A percentile compares a stretch with the other conserved stretches of the same genome.
Evolutionary conservation across 2,888 invertebrate genomes (phyloP).

Genomic region (Drosophila ochracea): DNA sequence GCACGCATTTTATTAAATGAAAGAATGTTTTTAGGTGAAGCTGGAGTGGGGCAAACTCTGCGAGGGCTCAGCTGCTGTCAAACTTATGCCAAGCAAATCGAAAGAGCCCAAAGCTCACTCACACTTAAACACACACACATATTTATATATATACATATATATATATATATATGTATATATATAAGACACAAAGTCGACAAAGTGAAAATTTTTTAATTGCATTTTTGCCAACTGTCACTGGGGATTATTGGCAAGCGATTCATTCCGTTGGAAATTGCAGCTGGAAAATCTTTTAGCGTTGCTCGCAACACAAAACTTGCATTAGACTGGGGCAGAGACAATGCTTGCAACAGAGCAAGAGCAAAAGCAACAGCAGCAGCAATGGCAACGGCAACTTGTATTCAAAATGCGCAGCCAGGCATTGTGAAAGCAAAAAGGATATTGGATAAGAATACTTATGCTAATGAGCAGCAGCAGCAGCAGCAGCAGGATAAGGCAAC

Average conservation of each 20-base stretch:
- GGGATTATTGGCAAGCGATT: slow-evolving; percentile 78
- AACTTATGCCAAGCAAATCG: slow-evolving; percentile 78
- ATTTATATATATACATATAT: background rate
- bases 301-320: slow-evolving; percentile 66
- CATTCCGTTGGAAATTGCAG: slow-evolving; percentile 75
- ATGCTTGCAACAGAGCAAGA: slow-evolving; percentile 3
- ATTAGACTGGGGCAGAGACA: slow-evolving; percentile 47
- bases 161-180: background rate
- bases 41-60: slow-evolving; percentile 32
- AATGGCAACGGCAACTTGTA: slow-evolving; percentile 42
- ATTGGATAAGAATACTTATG: slow-evolving; percentile 61
- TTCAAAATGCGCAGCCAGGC: slow-evolving; percentile 45
- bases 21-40: slow-evolving; percentile 65
- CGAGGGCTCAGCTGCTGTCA: slow-evolving; percentile 63
- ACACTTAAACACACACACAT: slow-evolving; percentile 20
- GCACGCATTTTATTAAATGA: slow-evolving; percentile 81
- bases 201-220: slow-evolving; percentile 81
- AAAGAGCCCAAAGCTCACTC: slow-evolving; percentile 42
- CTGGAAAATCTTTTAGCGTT: slow-evolving; percentile 55
- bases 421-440: slow-evolving; percentile 40
- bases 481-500: background rate
- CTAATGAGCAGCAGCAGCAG: slow-evolving; percentile 56
- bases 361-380: background rate
- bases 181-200: slow-evolving; percentile 19
- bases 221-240: slow-evolving; percentile 80